These are phyloP conservation scores for Thinocorus orbignyianus DNA, from an alignment of 2,113 vertebrate species.

Conservation along the genomic window DNA sequence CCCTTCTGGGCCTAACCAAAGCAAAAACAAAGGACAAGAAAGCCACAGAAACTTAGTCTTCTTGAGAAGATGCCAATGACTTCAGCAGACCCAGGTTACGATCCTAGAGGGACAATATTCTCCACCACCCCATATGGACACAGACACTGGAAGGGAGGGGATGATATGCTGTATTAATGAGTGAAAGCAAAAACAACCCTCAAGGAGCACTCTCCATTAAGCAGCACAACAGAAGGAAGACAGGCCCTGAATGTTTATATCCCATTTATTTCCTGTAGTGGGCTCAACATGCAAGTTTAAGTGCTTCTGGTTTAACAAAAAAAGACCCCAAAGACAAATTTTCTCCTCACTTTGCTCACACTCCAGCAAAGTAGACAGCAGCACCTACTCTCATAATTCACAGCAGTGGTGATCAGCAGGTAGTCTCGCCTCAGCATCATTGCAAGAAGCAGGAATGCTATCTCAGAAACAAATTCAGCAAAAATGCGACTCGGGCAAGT, in stretches of 20 bases:
- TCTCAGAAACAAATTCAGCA: constrained; percentile 26
- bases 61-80: neutral
- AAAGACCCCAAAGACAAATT: neutral
- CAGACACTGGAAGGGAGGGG: neutral
- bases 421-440: constrained; percentile 79
- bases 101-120: neutral
- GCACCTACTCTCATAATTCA: constrained; percentile 79
- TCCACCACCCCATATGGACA: rapidly evolving
- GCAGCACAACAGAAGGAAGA: neutral
- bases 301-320: neutral
- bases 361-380: neutral
- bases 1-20: neutral
- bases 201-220: neutral
- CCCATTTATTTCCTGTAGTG: neutral
- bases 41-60: neutral
- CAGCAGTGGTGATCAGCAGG: constrained; percentile 79
- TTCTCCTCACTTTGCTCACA: neutral
- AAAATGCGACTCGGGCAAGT: constrained; percentile 29
- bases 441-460: constrained; percentile 13
- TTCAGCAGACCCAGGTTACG: neutral
- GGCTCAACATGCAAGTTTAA: neutral
- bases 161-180: neutral
- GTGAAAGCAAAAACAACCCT: neutral
- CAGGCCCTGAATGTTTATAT: neutral
- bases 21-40: neutral